phyloP scores from a whole-genome alignment of 2,113 vertebrate species.

The Pitta sordida region DNA sequence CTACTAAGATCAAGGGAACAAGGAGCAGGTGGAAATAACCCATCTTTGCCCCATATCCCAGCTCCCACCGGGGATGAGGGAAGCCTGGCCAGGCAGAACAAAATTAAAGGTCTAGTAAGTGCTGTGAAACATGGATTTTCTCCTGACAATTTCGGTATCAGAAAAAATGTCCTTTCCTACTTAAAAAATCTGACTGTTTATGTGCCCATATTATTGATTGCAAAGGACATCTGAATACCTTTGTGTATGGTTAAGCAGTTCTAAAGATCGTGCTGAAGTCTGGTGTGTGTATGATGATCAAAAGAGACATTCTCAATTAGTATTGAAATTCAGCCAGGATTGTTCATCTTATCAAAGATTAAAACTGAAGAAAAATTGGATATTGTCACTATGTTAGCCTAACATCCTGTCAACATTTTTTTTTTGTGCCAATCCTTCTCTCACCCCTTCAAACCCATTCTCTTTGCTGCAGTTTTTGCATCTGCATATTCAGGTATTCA shows the following conservation, averaged over 20 bases:
- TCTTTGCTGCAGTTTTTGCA: neutral
- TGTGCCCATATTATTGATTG: neutral
- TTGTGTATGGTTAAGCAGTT: neutral
- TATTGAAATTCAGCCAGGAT: slow-evolving; percentile 17
- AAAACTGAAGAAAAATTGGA: slow-evolving; percentile 25
- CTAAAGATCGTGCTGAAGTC: neutral
- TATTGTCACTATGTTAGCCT: neutral
- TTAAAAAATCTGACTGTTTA: neutral
- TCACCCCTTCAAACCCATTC: neutral
- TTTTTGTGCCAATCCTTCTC: neutral
- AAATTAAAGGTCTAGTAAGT: neutral
- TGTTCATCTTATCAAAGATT: slow-evolving; percentile 6
- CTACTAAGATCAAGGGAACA: neutral
- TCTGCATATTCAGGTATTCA: neutral
- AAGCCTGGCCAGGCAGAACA: neutral
- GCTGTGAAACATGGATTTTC: neutral
- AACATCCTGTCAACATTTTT: neutral
- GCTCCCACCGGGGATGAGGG: neutral
- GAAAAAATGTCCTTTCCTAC: neutral
- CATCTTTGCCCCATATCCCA: neutral
- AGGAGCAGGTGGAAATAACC: neutral
- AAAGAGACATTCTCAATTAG: slow-evolving; percentile 26
- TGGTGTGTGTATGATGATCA: neutral
- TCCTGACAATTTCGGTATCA: neutral
- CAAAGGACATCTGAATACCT: neutral